phyloP scores from a whole-genome alignment of 2,113 vertebrate genomes.

The Thamnophis sirtalis region DNA sequence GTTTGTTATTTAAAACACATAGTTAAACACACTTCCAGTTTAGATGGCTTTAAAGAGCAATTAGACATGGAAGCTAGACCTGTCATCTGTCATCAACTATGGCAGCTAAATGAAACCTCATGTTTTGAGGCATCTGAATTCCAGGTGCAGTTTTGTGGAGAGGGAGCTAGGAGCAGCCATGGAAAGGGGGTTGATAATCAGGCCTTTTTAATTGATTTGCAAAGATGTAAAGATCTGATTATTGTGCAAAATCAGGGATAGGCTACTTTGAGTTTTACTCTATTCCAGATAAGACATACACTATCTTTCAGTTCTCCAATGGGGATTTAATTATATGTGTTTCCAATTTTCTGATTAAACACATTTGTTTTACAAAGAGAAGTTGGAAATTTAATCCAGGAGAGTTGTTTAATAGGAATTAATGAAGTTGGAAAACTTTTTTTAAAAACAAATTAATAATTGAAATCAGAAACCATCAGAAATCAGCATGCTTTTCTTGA shows the following conservation, averaged over 20 bases:
- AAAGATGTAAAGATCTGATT: neutral
- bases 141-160: neutral
- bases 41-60: neutral
- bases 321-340: conserved; percentile 22
- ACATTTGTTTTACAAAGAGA: conserved; percentile 18
- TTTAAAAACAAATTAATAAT: neutral
- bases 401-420: neutral
- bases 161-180: neutral
- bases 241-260: neutral
- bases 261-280: neutral
- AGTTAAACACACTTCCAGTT: neutral
- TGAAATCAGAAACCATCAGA: conserved; percentile 1
- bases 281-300: neutral
- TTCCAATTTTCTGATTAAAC: conserved; percentile 31
- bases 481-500: neutral
- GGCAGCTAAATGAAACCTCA: neutral
- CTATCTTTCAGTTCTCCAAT: conserved; percentile 7
- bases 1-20: neutral
- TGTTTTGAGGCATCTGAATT: neutral
- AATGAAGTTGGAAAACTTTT: conserved; percentile 18
- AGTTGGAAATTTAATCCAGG: neutral
- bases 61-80: neutral
- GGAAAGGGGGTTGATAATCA: neutral
- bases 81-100: neutral
- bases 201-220: neutral